Evolutionary conservation across 1,140 invertebrate species (phyloP), one percentile per base, ranked within the genome.

Genomic region (Subanguina moxae): DNA sequence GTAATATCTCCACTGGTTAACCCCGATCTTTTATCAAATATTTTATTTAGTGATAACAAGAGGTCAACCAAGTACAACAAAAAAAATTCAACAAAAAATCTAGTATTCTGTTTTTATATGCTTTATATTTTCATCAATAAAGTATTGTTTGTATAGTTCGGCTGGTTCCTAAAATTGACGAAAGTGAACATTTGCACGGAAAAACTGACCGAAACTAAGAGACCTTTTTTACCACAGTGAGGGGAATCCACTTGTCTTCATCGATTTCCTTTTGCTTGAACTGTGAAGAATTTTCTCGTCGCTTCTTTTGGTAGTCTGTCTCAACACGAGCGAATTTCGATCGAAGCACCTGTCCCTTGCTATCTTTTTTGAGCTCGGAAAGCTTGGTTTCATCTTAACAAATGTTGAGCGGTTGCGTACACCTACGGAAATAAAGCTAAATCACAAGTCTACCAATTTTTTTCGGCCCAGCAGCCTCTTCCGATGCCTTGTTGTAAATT

Each of bases 261-360:
- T 72, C 62, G 46, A 69, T 48, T 27, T 74, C 9, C 45, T 59
- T 1, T 45, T 72, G 64, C 43, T 73, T 19, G 70, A 65, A 38
- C 21, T 38, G 13, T 56, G 70, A 9, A 25, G 62, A 64, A 19
- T 71, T 21, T 56, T 72, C 64, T n/a, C 58, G 59, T 3, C 64
- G 64, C 25, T 66, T 64, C 64, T 65, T 65, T 67, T 65, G 62
- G 19, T n/a, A n/a, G 23, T 65, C 64, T 1, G 62, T 65, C 21
- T 65, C 64, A n/a, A 23, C 27, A 11, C 64, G 59, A 21, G 63
- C 64, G 19, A 65, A 65, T 42, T 66, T 64, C 23, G 64, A 21
- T 13, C 64, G 59, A 3, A 52, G 48, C 48, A 52, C n/a, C 15
- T 52, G 48, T 52, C 3, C 32, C 11, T 38, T 38, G 32, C 32